Conservation (phyloP, 2,113 vertebrate genomes). For the Picathartes gymnocephalus region DNA sequence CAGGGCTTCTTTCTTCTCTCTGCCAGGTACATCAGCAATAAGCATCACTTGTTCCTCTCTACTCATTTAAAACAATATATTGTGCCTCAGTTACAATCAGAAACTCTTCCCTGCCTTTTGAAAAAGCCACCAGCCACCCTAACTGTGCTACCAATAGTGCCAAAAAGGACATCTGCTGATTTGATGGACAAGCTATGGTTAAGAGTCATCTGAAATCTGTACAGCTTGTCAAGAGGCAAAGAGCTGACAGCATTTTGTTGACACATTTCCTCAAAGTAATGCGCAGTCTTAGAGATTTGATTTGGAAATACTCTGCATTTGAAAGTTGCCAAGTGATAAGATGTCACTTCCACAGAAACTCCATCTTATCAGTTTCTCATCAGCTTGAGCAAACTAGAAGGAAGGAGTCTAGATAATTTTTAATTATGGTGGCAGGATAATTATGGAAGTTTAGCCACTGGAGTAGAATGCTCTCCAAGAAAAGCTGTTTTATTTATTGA, state of each 20-base stretch:
- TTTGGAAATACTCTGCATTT: constrained; percentile 39
- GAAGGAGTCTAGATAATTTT: not conserved
- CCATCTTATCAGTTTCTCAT: not conserved
- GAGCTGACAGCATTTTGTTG: constrained; percentile 52
- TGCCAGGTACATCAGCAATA: not conserved
- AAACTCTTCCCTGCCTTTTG: not conserved
- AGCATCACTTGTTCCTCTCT: not conserved
- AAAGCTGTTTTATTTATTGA: constrained; percentile 13
- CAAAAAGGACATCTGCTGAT: constrained; percentile 27
- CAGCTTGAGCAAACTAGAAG: not conserved
- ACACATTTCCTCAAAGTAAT: constrained; percentile 18
- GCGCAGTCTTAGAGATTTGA: not conserved
- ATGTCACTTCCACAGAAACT: not conserved
- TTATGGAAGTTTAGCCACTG: constrained; percentile 6
- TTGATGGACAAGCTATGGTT: not conserved
- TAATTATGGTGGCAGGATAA: not conserved
- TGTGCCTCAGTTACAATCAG: not conserved
- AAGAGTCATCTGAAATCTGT: constrained; percentile 4
- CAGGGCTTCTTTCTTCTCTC: not conserved
- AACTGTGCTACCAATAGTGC: not conserved
- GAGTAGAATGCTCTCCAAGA: constrained; percentile 9
- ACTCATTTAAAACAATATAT: not conserved
- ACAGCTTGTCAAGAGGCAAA: constrained; percentile 23
- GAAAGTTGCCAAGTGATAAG: not conserved
- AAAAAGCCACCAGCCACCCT: not conserved